Percentiles rank a stretch among this genome's conserved stretches.
These are phyloP conservation scores for Enteromius anoplus DNA, from an alignment of 2,797 vertebrate species.

Conservation along the genomic window DNA sequence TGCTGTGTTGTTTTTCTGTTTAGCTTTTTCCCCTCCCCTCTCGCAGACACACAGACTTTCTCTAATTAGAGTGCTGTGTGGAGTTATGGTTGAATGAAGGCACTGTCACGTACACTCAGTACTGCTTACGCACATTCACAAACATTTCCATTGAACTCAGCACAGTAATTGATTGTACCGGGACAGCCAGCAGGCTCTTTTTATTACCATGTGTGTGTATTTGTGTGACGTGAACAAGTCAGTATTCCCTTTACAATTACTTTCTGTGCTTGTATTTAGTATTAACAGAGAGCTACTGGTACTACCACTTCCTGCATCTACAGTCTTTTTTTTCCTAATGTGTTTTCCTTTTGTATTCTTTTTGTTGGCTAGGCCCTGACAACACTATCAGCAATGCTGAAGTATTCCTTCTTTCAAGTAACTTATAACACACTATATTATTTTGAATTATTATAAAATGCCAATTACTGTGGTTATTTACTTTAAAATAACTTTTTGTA, in stretches of 20 bases:
- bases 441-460: background rate
- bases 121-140: conserved; percentile 25
- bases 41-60: background rate
- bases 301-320: background rate
- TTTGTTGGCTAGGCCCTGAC: background rate
- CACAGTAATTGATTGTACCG: conserved; percentile 34
- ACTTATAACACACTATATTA: background rate
- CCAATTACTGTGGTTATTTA: background rate
- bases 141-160: conserved; percentile 24
- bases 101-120: conserved; percentile 6
- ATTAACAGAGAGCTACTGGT: background rate
- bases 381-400: background rate
- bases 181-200: background rate
- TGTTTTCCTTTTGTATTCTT: background rate
- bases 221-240: background rate
- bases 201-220: background rate
- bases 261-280: background rate
- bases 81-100: conserved; percentile 12
- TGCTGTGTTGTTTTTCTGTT: background rate
- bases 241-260: background rate
- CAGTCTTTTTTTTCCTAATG: background rate
- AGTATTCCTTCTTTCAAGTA: background rate
- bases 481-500: background rate
- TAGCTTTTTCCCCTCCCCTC: background rate
- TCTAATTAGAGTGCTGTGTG: conserved; percentile 13